Evolutionary conservation across 2,888 invertebrate genomes (phyloP), one percentile per base, ranked within the genome.

Genomic region (Pachydiplax longipennis): DNA sequence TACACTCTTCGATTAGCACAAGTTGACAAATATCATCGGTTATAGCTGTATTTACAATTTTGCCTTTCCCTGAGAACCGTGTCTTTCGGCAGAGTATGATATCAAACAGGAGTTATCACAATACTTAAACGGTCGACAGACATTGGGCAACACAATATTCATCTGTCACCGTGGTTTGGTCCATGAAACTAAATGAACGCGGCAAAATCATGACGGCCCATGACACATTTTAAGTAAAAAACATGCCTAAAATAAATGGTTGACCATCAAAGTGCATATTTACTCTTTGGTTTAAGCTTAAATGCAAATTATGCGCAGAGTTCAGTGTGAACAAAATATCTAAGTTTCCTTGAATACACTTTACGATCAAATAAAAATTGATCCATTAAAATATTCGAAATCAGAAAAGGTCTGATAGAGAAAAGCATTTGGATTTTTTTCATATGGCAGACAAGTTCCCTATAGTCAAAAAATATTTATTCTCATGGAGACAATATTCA

Each of bases 281-380:
- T 73, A 90, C 80, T 90, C 90, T 90, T 90, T 90, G 90, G 90
- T 81, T 81, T 90, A 90, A 81, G 80, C 80, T 80, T 80, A 81
- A 90, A 61, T 80, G 80, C 80, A 90, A 90, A 81, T 80, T 61
- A 90, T 90, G 90, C 80, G 80, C 58, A 25, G 80, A 81, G 90
- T 90, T 80, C 35, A 48, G 48, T 65, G 53, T 53, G 18, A 40
- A 82, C 44, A 82, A 82, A 82, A 82, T 31, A 31, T 25, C 73
- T 73, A 73, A 73, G 25, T 61, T 61, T 65, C 37, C 61, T 37
- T 61, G 61, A 61, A 37, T 37, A 35, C 22, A 31, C 53, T 13
- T 61, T 65, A 65, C 40, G 58, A 83, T 83, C 22, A 37, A n/a
- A 37, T 31, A 61, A 61, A 87, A 87, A 87, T 37, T 65, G 37